Evolutionary conservation across 2,113 vertebrate genomes (phyloP), one percentile per base, ranked within the genome.

Genomic region (Paralichthys olivaceus): DNA sequence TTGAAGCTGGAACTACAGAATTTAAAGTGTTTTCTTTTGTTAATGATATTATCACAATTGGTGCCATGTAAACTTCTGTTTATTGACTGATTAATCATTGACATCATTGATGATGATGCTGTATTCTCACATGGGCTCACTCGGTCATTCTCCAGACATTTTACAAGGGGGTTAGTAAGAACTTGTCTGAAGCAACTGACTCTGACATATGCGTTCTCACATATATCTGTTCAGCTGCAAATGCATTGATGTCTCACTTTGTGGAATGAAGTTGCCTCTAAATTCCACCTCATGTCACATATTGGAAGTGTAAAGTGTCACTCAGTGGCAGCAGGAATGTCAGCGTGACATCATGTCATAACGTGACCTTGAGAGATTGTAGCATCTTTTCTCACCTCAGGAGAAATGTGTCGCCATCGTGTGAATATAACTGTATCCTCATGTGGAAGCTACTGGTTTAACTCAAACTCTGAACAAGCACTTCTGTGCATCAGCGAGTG

Each of bases 401-500:
- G 23, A 49, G 28, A 75, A 4, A 40, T 60, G 4, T 64, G 32
- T 58, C 65, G 45, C 49, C 32, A 58, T 54, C 40, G 28, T 12
- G 2, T n/a, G 9, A 57, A 55, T 8, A 2, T 51, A 20, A 22
- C n/a, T 29, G 0, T 19, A 12, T 9, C 25, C 34, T 62, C 7
- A 4, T 8, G 7, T 54, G 13, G 9, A 32, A 68, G 47, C 23
- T 14, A 11, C 55, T 55, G 40, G 37, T 23, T 34, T 60, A 66
- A 22, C 64, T 49, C 47, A 43, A 68, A 75, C 72, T 57, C 47
- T 19, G 32, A 34, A 28, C 40, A 34, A 34, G 49, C 32, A 23
- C 54, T 22, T 62, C 14, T 53, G 59, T 68, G 58, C 60, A 60
- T 47, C 14, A 34, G 12, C 54, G 5, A 67, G 57, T 13, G 19